A percentile compares a stretch with the other conserved stretches of the same genome.
phyloP scores from a whole-genome alignment of 1,140 invertebrate species.

The Papilio aristodemus region DNA sequence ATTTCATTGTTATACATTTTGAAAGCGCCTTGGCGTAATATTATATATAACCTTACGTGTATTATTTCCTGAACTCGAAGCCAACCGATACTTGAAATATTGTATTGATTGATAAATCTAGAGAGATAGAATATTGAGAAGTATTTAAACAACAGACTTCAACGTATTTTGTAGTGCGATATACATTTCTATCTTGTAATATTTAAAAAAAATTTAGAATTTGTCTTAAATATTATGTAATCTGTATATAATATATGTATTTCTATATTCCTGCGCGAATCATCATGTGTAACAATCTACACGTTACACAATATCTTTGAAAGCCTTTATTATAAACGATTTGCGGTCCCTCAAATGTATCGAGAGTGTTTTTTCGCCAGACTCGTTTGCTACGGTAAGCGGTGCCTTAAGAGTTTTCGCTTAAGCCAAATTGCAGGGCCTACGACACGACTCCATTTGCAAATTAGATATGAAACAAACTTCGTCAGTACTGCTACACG shows the following conservation, averaged over 20 bases:
- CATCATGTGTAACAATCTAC: neutral
- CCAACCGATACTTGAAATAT: too few species aligned
- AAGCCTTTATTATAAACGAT: slow-evolving; percentile 33
- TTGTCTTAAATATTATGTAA: too few species aligned
- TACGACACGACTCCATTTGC: slow-evolving; percentile 74
- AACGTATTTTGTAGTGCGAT: too few species aligned
- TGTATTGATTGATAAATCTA: too few species aligned
- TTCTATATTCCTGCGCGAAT: neutral
- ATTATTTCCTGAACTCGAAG: too few species aligned
- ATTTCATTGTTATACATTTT: too few species aligned
- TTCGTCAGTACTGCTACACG: slow-evolving; percentile 7
- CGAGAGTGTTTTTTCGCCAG: slow-evolving; percentile 38
- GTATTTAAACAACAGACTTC: too few species aligned
- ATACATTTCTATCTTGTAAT: too few species aligned
- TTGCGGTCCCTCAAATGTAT: slow-evolving; percentile 30
- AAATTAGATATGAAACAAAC: slow-evolving; percentile 62
- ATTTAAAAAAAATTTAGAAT: too few species aligned
- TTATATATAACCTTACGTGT: too few species aligned
- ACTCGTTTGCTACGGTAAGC: slow-evolving; percentile 45
- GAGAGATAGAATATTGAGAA: too few species aligned
- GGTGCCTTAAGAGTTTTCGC: slow-evolving; percentile 61
- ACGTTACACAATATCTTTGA: slow-evolving; percentile 24
- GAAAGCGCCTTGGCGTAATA: too few species aligned
- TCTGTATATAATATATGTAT: neutral
- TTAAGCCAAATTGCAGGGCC: slow-evolving; percentile 72